Conservation (phyloP, 2,113 vertebrate species). For the Alligator mississippiensis region DNA sequence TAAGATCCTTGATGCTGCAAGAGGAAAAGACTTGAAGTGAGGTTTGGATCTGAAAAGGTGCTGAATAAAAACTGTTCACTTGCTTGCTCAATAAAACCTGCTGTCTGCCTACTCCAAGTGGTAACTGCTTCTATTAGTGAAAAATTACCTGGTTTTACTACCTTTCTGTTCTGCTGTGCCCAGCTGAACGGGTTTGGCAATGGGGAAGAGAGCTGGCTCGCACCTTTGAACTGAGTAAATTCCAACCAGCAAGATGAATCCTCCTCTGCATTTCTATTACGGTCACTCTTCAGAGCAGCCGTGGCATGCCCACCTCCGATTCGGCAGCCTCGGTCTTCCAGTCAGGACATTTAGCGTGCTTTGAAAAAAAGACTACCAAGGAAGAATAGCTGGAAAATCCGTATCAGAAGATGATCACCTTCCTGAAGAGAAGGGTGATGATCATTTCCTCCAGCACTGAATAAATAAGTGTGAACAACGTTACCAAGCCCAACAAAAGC, state of each 20-base stretch:
- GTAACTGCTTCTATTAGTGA: neutral
- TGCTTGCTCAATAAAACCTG: neutral
- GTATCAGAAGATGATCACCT: neutral
- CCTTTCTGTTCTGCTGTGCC: neutral
- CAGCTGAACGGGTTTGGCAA: neutral
- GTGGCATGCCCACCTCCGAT: accelerated
- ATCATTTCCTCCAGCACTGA: neutral
- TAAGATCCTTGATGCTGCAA: accelerated
- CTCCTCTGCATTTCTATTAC: accelerated
- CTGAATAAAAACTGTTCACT: accelerated
- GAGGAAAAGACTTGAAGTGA: neutral
- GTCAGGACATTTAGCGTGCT: accelerated
- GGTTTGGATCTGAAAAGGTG: neutral
- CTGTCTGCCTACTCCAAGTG: accelerated
- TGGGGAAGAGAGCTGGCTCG: accelerated
- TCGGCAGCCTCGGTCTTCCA: neutral
- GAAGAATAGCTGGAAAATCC: accelerated
- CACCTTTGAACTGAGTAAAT: neutral
- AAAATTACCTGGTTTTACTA: neutral
- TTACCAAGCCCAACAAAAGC: neutral
- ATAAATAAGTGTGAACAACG: neutral
- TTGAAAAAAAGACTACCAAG: accelerated
- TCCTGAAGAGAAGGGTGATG: neutral
- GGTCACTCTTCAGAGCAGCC: accelerated
- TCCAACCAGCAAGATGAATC: neutral